phyloP scores from a whole-genome alignment of 2,113 vertebrate genomes.

The Phyllostomus discolor region DNA sequence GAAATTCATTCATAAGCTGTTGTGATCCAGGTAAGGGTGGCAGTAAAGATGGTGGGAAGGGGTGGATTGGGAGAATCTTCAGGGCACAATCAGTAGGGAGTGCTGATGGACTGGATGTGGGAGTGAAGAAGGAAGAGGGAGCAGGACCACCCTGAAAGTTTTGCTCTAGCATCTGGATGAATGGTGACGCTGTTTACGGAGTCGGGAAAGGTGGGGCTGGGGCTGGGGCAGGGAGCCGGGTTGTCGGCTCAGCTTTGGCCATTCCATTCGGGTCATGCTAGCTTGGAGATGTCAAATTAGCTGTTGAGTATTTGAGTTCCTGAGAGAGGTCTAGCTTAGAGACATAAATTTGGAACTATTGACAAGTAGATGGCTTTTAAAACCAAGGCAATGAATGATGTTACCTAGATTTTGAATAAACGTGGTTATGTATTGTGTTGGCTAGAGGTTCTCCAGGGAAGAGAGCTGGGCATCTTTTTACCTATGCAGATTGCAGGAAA shows the following conservation, averaged over 20 bases:
- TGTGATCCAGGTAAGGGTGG: background rate
- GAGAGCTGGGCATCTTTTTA: background rate
- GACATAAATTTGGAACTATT: conserved; percentile 18
- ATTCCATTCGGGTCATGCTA: background rate
- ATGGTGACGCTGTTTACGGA: background rate
- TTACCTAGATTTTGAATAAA: conserved; percentile 36
- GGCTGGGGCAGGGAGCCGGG: background rate
- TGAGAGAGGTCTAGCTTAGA: conserved; percentile 9
- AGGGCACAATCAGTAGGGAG: background rate
- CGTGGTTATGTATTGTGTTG: background rate
- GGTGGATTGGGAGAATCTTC: background rate
- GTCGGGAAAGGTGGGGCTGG: background rate
- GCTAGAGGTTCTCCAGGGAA: background rate
- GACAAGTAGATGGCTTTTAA: conserved; percentile 38
- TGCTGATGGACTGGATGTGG: background rate
- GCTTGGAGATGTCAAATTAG: background rate
- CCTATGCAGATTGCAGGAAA: background rate
- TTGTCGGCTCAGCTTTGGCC: background rate
- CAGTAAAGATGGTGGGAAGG: background rate
- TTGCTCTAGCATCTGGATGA: background rate
- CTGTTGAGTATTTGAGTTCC: conserved; percentile 1
- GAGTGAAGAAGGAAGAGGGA: background rate
- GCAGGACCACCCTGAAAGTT: background rate
- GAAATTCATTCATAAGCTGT: background rate
- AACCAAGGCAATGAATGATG: conserved; percentile 7